phyloP scores from a whole-genome alignment of 2,113 vertebrate genomes.

The Lamprotornis superbus region DNA sequence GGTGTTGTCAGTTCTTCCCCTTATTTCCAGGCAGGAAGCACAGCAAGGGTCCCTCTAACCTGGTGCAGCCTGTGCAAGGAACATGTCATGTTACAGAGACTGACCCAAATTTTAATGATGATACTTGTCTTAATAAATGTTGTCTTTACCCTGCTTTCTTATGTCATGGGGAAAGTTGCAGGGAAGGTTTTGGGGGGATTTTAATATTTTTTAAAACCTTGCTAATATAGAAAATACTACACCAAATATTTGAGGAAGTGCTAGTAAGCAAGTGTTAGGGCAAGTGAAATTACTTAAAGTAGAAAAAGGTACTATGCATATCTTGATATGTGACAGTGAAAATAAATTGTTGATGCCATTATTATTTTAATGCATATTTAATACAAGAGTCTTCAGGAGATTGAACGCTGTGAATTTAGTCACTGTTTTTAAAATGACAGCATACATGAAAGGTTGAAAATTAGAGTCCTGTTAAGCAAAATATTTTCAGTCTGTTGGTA shows the following conservation, averaged over 20 bases:
- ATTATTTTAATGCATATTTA: not conserved
- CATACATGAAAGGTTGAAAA: not conserved
- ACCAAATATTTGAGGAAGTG: not conserved
- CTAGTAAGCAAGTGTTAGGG: not conserved
- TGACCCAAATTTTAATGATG: not conserved
- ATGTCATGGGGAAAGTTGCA: not conserved
- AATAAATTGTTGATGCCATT: not conserved
- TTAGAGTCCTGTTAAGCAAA: not conserved
- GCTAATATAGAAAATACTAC: not conserved
- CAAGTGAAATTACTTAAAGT: not conserved
- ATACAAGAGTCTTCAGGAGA: not conserved
- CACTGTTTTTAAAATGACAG: not conserved
- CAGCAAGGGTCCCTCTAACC: not conserved
- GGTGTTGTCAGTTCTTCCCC: not conserved
- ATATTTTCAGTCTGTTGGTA: not conserved
- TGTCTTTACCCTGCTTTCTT: not conserved
- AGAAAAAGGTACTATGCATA: not conserved
- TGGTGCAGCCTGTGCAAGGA: not conserved
- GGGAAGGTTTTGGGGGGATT: not conserved
- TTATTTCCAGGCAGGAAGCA: not conserved
- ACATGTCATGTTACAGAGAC: not conserved
- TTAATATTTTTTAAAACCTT: not conserved
- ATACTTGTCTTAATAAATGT: not conserved
- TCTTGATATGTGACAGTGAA: not conserved
- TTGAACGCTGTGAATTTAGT: not conserved